A percentile compares a stretch with the other conserved stretches of the same genome.
These are phyloP conservation scores for Hemichromis elongatus DNA, from an alignment of 2,113 vertebrate genomes.

Conservation along the genomic window DNA sequence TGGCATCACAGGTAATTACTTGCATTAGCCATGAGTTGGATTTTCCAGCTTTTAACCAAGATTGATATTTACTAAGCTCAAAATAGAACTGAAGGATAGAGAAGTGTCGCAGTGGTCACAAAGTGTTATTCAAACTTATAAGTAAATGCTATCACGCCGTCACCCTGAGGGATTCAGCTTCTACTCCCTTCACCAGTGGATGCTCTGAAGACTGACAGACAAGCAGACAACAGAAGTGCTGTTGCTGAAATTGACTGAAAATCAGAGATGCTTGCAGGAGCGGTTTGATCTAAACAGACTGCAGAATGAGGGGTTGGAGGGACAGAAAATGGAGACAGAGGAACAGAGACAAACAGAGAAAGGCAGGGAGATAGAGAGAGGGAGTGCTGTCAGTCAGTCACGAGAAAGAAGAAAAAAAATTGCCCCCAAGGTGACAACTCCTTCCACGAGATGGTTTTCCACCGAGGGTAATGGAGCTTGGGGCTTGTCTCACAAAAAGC, in stretches of 20 bases:
- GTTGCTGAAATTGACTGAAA: conserved; percentile 62
- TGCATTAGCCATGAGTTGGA: neutral
- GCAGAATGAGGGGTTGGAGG: conserved; percentile 11
- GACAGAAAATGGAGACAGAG: conserved; percentile 28
- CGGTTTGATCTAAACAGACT: conserved; percentile 56
- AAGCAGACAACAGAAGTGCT: conserved; percentile 29
- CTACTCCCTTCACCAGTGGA: neutral
- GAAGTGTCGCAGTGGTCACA: neutral
- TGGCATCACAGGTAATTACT: neutral
- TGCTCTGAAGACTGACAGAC: conserved; percentile 48
- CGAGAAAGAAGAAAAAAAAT: conserved; percentile 49
- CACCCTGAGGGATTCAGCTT: conserved; percentile 40
- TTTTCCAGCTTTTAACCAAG: neutral
- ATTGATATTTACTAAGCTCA: neutral
- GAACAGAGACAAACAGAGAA: conserved; percentile 14
- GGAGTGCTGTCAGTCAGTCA: conserved; percentile 61
- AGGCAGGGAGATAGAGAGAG: neutral
- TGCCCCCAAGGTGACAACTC: conserved; percentile 70
- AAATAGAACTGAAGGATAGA: conserved; percentile 9
- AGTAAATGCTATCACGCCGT: conserved; percentile 18
- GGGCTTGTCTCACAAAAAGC: conserved; percentile 60
- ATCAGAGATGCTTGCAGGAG: conserved; percentile 56
- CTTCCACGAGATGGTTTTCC: conserved; percentile 68
- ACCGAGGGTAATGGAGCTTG: conserved; percentile 64
- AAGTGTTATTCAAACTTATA: conserved; percentile 1